Evolutionary conservation across 2,797 vertebrate species (phyloP), one percentile per base, ranked within the genome.

Genomic region (Taeniopygia guttata): DNA sequence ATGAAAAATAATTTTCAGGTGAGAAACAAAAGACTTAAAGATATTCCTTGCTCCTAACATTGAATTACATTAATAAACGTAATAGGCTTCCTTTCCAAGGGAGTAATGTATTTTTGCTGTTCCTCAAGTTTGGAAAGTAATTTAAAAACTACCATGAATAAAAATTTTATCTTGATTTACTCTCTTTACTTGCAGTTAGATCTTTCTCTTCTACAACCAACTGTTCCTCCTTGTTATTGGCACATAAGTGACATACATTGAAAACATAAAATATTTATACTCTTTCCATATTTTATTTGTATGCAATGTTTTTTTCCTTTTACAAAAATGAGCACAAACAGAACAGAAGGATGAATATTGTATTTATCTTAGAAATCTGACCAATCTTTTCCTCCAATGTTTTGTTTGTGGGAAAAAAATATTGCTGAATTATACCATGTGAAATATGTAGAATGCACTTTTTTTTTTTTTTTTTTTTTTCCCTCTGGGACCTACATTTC

Each of bases 21-120:
- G 32, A 92, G 54, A 84, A 95, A 92, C 55, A 94, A 96, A 92
- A 23, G 67, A 82, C 59, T 72, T 51, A 73, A 78, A 87, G 81
- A 93, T 95, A 67, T 76, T 62, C 32, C 45, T 69, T 56, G 36
- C 59, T 91, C 63, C 43, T 89, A 89, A 76, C 29, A 52, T 6
- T 67, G 29, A 90, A 59, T 87, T 84, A 84, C 26, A 38, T 55
- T 82, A 26, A 84, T 55, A 73, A 84, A 87, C 40, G 75, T 84
- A 75, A 9, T 27, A 66, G 55, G 55, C 67, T 95, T 94, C 72
- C 74, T 90, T 84, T 92, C 45, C 48, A 84, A 81, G 62, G 14
- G 1, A 79, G n/a, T 72, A 9, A 63, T 68, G 14, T 66, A 81
- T 88, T 92, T 84, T 90, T 95, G 40, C 81, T 90, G 62, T 51